Conservation (phyloP, 2,113 vertebrate species). For the Nothocercus nigrocapillus region DNA sequence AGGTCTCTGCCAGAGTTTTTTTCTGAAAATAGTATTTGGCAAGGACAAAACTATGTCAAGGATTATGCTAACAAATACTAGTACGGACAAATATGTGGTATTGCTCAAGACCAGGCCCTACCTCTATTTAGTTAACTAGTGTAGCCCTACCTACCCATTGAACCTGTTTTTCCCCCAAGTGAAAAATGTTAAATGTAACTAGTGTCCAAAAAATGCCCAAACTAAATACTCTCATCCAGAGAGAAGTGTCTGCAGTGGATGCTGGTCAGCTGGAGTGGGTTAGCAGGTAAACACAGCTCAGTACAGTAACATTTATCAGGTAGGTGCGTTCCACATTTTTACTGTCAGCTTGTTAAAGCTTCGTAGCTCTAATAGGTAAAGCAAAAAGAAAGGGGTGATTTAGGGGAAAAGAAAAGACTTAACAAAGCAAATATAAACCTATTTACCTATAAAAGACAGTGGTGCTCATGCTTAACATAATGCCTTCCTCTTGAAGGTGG, state of each 20-base stretch:
- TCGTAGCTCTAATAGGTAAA: background rate
- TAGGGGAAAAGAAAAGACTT: background rate
- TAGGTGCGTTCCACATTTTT: background rate
- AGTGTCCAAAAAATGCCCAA: background rate
- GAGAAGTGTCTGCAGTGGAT: background rate
- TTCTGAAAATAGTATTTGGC: background rate
- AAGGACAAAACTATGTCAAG: background rate
- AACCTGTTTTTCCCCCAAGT: background rate
- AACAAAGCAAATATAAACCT: background rate
- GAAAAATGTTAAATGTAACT: background rate
- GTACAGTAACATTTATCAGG: background rate
- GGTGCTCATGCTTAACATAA: background rate
- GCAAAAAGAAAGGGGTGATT: background rate
- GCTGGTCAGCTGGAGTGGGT: background rate
- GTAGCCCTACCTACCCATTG: background rate
- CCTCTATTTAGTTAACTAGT: background rate
- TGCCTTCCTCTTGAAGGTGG: background rate
- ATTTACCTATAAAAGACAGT: background rate
- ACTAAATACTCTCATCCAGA: background rate
- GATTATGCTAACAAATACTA: background rate
- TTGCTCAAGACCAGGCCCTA: background rate
- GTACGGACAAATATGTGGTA: background rate
- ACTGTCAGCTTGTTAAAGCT: background rate
- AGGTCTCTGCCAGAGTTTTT: background rate
- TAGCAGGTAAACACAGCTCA: background rate